Evolutionary conservation across 2,113 vertebrate species (phyloP), one percentile per base, ranked within the genome.

Genomic region (Nyctereutes procyonoides): DNA sequence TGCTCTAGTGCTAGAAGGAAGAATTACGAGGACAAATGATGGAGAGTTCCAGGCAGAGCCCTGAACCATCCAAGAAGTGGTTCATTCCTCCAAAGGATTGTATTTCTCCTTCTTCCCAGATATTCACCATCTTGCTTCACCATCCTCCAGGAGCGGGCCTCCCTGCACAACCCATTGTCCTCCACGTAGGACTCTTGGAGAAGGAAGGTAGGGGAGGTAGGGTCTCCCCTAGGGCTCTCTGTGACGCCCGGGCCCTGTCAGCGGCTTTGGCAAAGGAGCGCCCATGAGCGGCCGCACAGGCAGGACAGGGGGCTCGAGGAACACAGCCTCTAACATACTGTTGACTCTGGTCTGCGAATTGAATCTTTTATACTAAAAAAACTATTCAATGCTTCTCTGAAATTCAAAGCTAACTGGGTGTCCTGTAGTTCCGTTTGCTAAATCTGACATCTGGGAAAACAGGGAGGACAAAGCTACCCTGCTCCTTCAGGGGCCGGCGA

Each of bases 11-110:
- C 48, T 43, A 85, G 51, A 92, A 71, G 13, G 58, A 43, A 87
- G 81, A 53, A 90, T 56, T 53, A 92, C 32, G 96, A 96, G 43
- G 87, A 87, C 62, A 97, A 81, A 88, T 73, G 11, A 69, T 86
- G 79, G 60, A 95, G 14, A 71, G 90, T 56, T 35, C 63, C 1
- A 20, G 26, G 19, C 32, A 85, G 71, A 88, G 48, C 43, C 22
- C 22, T 53, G 65, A 69, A 55, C 6, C 55, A 51, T 92, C 53
- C 28, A 51, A 82, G 35, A 74, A 79, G 32, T 9, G 7, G 53
- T 1, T 95, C 71, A 60, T 96, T 91, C 55, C 14, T 65, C 38
- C 63, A 65, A 94, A 79, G 38, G 14, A 1, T 60, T 12, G 2
- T 81, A 55, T 92, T 93, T 12, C 35, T 84, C 32, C 43, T 82